Evolutionary conservation across 1,140 invertebrate species (phyloP), one percentile per base, ranked within the genome.

Genomic region (Polyergus mexicanus): DNA sequence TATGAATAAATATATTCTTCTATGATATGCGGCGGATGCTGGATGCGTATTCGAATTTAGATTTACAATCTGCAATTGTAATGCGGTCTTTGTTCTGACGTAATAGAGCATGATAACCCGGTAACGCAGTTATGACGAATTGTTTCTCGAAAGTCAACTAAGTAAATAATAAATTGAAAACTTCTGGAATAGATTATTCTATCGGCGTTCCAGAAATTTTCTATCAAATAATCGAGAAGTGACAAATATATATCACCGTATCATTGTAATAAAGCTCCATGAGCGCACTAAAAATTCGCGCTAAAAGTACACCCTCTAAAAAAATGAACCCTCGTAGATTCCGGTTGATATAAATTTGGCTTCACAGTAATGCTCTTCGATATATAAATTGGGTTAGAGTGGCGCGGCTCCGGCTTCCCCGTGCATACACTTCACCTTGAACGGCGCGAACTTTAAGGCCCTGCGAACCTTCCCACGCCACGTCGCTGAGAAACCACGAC

Each of bases 401-500:
- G 85, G 85, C 72, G 41, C 44, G 66, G 16, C 62, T 75, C 75
- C 75, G 44, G 75, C 25, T 85, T 78, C 83, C 68, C 54, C 25
- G 62, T 56, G 65, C 62, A 54, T 68, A 66, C 54, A 78, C 76
- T 56, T 47, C 87, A 86, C 91, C 90, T 90, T 86, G 92, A 86
- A 85, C 74, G 91, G 91, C 87, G 89, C 92, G 92, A 94, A 94
- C 92, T 94, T 94, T 90, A 92, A 93, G 92, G 91, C 92, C 92
- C 93, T 95, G 94, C 94, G 94, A 95, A 95, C 92, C 92, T 95
- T 95, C 94, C 93, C 94, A 95, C 94, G 94, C 91, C 86, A 77
- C 86, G 89, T 89, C 89, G 88, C 91, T 91, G 94, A 94, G 93
- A 93, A 94, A 92, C 90, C 89, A 91, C 90, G 89, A 93, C 91